A percentile compares a stretch with the other conserved stretches of the same genome.
Conservation (phyloP, 2,113 vertebrate species). For the Picathartes gymnocephalus region DNA sequence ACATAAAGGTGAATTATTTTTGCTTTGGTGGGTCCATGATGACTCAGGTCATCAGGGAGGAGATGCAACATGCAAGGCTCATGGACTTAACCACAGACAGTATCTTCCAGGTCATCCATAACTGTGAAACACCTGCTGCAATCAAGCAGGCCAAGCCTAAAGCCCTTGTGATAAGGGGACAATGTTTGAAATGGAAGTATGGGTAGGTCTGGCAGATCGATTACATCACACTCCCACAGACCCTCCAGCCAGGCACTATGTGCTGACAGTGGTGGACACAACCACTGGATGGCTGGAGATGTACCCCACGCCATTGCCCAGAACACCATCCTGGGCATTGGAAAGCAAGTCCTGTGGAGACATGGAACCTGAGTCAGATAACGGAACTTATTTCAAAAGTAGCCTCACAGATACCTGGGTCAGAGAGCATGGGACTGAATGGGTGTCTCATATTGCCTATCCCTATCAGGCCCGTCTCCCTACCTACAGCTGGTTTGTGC, state of each 20-base stretch:
- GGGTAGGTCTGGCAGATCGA: background rate
- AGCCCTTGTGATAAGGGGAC: background rate
- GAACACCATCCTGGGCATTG: background rate
- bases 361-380: background rate
- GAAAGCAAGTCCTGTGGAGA: background rate
- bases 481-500: background rate
- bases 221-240: background rate
- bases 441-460: background rate
- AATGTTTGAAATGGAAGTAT: background rate
- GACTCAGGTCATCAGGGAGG: background rate
- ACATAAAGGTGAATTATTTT: background rate
- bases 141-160: background rate
- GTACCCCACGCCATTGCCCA: background rate
- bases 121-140: background rate
- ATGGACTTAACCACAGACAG: background rate
- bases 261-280: background rate
- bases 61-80: background rate
- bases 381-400: background rate
- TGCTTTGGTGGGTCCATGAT: background rate
- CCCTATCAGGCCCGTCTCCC: background rate
- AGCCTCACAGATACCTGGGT: background rate
- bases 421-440: background rate
- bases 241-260: background rate
- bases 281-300: background rate
- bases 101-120: background rate